These are phyloP conservation scores for Drosophila willistoni DNA, from an alignment of 1,140 invertebrate species.

Conservation along the genomic window DNA sequence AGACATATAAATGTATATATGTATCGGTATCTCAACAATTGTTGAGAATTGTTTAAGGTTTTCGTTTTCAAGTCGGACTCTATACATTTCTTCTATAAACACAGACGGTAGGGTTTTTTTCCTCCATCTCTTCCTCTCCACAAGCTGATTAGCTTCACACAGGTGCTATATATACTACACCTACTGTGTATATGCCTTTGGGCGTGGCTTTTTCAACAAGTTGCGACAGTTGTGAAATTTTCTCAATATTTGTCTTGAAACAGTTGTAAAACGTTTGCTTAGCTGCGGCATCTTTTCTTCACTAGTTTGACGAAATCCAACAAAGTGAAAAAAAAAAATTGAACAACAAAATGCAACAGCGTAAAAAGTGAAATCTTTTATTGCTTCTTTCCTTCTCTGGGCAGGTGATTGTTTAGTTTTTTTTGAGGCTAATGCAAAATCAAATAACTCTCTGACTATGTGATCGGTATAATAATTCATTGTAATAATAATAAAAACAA, in stretches of 20 bases:
- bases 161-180: slow-evolving; percentile 45
- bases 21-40: slow-evolving; percentile 35
- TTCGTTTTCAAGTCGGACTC: slow-evolving; percentile 25
- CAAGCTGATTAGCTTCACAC: slow-evolving; percentile 64
- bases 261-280: slow-evolving; percentile 14
- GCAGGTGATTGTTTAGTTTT: slow-evolving; percentile 21
- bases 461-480: slow-evolving; percentile 71
- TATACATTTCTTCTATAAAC: slow-evolving; percentile 55
- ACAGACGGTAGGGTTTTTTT: slow-evolving; percentile 58
- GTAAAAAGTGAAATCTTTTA: slow-evolving; percentile 10
- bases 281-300: slow-evolving; percentile 13
- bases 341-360: slow-evolving; percentile 49
- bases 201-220: slow-evolving; percentile 43
- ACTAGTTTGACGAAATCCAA: slow-evolving; percentile 8
- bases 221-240: slow-evolving; percentile 37
- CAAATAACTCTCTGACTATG: slow-evolving; percentile 66
- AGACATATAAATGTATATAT: slow-evolving; percentile 35
- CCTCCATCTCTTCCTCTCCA: slow-evolving; percentile 14
- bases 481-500: slow-evolving; percentile 58
- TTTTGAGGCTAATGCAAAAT: slow-evolving; percentile 64
- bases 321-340: slow-evolving; percentile 46
- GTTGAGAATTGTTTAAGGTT: slow-evolving; percentile 38
- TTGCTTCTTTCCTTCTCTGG: slow-evolving; percentile 20
- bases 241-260: slow-evolving; percentile 1
- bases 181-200: neutral